A percentile compares a stretch with the other conserved stretches of the same genome.
Conservation (phyloP, 2,113 vertebrate genomes). For the Pseudorasbora parva region DNA sequence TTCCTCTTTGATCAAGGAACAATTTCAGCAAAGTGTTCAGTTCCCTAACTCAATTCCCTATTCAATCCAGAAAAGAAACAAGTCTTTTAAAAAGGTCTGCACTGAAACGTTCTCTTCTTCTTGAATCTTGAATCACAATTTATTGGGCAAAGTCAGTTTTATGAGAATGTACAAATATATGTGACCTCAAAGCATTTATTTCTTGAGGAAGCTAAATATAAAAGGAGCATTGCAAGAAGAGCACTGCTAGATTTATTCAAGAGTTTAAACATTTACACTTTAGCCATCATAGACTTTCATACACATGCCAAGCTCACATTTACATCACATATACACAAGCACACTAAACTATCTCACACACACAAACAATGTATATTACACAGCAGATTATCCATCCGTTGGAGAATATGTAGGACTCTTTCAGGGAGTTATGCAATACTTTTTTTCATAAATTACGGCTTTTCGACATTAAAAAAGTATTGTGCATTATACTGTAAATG, state of each 20-base stretch:
- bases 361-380: not conserved
- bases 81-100: not conserved
- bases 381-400: not conserved
- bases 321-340: not conserved
- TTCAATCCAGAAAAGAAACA: constrained; percentile 18
- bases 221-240: not conserved
- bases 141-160: not conserved
- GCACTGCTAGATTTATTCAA: not conserved
- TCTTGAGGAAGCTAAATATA: not conserved
- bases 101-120: not conserved
- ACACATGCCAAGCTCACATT: not conserved
- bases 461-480: not conserved
- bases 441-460: not conserved
- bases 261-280: not conserved
- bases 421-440: constrained; percentile 37
- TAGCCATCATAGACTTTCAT: not conserved
- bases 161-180: constrained; percentile 1
- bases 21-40: constrained; percentile 9
- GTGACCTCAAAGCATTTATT: not conserved
- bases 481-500: not conserved
- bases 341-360: not conserved
- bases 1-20: constrained; percentile 1
- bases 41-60: not conserved
- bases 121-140: not conserved
- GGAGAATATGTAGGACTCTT: not conserved